phyloP scores from a whole-genome alignment of 1,140 invertebrate genomes.

The Drosophila navojoa region DNA sequence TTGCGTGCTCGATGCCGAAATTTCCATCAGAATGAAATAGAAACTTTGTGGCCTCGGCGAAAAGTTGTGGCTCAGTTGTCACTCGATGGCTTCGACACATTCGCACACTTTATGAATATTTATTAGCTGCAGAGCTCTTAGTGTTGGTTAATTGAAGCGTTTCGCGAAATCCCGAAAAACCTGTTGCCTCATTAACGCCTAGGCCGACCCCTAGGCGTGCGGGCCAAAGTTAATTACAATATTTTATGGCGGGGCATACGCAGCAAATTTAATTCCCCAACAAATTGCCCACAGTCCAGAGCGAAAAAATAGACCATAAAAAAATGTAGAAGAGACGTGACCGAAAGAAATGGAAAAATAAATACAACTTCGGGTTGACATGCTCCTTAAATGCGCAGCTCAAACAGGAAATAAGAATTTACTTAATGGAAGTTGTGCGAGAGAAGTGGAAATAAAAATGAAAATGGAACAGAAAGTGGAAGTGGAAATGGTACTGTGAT shows the following conservation, averaged over 20 bases:
- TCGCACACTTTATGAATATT: slow-evolving; percentile 64
- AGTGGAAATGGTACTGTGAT: too few relatives aligned
- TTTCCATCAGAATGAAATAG: slow-evolving; percentile 40
- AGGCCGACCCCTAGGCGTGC: slow-evolving; percentile 11
- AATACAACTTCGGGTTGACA: slow-evolving; percentile 55
- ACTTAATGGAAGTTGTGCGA: background rate
- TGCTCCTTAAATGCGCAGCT: slow-evolving; percentile 49
- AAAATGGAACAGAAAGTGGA: too few relatives aligned
- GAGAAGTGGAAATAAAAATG: too few relatives aligned
- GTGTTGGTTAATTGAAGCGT: slow-evolving; percentile 53
- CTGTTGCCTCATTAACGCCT: slow-evolving; percentile 71
- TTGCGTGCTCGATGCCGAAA: background rate
- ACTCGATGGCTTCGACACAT: background rate
- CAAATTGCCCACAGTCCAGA: slow-evolving; percentile 51
- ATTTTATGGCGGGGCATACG: slow-evolving; percentile 53
- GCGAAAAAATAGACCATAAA: background rate
- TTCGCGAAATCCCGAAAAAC: slow-evolving; percentile 40
- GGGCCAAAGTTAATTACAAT: slow-evolving; percentile 71
- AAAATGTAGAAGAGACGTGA: slow-evolving; percentile 32
- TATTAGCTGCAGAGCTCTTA: slow-evolving; percentile 61
- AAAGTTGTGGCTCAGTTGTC: too few relatives aligned
- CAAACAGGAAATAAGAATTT: slow-evolving; percentile 55
- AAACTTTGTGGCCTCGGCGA: slow-evolving; percentile 45
- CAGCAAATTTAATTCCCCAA: slow-evolving; percentile 51
- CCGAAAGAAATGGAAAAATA: slow-evolving; percentile 41